phyloP scores from a whole-genome alignment of 2,113 vertebrate species.

The Nesogale talazaci region DNA sequence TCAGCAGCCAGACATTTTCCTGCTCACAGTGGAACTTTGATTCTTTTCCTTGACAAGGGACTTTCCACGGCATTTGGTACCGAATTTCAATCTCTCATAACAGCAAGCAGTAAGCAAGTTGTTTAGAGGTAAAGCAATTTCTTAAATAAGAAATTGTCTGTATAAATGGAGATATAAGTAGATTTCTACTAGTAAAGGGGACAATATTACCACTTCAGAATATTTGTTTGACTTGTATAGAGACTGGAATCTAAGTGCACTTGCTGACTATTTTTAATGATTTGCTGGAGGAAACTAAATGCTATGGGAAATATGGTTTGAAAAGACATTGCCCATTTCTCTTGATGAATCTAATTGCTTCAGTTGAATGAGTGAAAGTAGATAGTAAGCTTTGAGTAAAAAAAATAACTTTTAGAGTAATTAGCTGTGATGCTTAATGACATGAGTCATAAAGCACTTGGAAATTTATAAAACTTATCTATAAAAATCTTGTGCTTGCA shows the following conservation, averaged over 20 bases:
- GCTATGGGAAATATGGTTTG: constrained; percentile 81
- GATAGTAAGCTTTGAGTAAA: constrained; percentile 72
- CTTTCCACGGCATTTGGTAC: constrained; percentile 69
- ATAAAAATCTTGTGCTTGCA: constrained; percentile 38
- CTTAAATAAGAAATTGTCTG: constrained; percentile 55
- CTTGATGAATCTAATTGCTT: constrained; percentile 7
- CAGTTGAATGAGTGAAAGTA: constrained; percentile 75
- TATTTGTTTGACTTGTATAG: constrained; percentile 74
- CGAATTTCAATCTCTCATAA: neutral
- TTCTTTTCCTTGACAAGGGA: constrained; percentile 68
- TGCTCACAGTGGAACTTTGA: constrained; percentile 78
- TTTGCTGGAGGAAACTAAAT: constrained; percentile 79
- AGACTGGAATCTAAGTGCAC: constrained; percentile 78
- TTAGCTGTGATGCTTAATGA: constrained; percentile 78
- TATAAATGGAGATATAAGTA: constrained; percentile 49
- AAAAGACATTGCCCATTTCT: constrained; percentile 81
- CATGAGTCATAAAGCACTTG: constrained; percentile 72
- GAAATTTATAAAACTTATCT: constrained; percentile 74
- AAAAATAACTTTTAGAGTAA: constrained; percentile 76
- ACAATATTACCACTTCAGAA: constrained; percentile 75
- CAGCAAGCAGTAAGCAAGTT: neutral
- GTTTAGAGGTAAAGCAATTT: constrained; percentile 32
- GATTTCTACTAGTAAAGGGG: constrained; percentile 68
- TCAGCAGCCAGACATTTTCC: constrained; percentile 77
- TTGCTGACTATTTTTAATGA: constrained; percentile 81